Evolutionary conservation across 2,113 vertebrate genomes (phyloP), one percentile per base, ranked within the genome.

Genomic region (Centropus bengalensis): DNA sequence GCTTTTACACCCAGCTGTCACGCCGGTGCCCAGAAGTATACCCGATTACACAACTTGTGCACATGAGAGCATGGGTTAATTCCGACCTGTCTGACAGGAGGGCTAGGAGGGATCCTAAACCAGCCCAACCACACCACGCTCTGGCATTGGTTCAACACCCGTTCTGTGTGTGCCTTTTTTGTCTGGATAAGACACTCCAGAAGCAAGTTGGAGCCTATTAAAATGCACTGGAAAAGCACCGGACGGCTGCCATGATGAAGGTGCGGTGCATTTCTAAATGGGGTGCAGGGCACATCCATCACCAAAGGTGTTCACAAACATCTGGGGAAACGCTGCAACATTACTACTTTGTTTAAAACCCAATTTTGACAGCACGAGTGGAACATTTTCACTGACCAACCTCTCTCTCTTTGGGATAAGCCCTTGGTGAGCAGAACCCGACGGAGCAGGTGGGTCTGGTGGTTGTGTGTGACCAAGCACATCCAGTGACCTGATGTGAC

Each of bases 341-440:
- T 42, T 16, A 47, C 21, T 27, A 26, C 28, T 21, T 32, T 1
- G 1, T 0, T 27, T 56, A 89, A 81, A 84, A 7, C 8, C 12
- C 27, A 2, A 4, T 73, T 77, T 85, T 69, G 63, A 52, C 27
- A 66, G 45, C 3, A 2, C 0, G 0, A 63, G 40, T 0, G 7
- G 71, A 69, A 68, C 36, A 4, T 47, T 83, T 82, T 62, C 64
- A 40, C 15, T 11, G 64, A 16, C 14, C 36, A 51, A 0, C 8
- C 24, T 16, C 28, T 40, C 28, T 40, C 19, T 40, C n/a, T 80
- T 11, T 62, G 80, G 75, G 83, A 82, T 16, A 18, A 73, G 62
- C 71, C 10, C 27, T 17, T 3, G 12, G 47, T 0, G 3, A 85
- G 71, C 45, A 68, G 59, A 90, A 55, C 71, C 54, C 5, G 8